Evolutionary conservation across 2,888 invertebrate species (phyloP).

Genomic region (Synanthedon tipuliformis): DNA sequence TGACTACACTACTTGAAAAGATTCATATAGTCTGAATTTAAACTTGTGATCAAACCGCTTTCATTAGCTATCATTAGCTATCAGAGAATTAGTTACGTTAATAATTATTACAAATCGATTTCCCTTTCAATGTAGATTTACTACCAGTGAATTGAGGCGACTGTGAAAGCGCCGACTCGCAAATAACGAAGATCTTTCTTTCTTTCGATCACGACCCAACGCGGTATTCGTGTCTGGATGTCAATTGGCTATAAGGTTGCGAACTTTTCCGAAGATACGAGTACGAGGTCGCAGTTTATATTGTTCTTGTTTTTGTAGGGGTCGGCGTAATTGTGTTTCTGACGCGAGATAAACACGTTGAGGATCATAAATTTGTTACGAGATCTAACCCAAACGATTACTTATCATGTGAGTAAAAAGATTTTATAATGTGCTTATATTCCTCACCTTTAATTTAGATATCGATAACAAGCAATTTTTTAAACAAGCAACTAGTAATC

Average conservation of each 20-base stretch:
- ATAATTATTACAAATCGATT: too few relatives aligned
- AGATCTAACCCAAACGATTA: background rate
- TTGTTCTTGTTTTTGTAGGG: constrained; percentile 32
- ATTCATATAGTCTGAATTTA: too few relatives aligned
- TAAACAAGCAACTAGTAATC: too few relatives aligned
- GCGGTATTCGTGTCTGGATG: constrained; percentile 56
- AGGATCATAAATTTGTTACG: constrained; percentile 12
- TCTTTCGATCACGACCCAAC: constrained; percentile 59
- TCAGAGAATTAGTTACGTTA: too few relatives aligned
- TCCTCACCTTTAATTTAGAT: background rate
- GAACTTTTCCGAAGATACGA: constrained; percentile 34
- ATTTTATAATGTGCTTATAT: background rate
- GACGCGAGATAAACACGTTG: constrained; percentile 29
- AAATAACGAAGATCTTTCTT: constrained; percentile 17
- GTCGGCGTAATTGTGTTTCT: constrained; percentile 29
- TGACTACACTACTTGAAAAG: too few relatives aligned
- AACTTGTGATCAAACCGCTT: too few relatives aligned
- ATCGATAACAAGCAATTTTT: too few relatives aligned
- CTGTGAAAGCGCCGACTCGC: background rate
- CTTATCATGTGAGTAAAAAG: background rate
- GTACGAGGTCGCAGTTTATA: constrained; percentile 19
- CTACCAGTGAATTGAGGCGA: background rate
- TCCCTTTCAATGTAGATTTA: constrained; percentile 15
- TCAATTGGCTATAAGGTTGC: constrained; percentile 61
- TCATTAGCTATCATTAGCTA: too few relatives aligned